phyloP scores from a whole-genome alignment of 2,113 vertebrate genomes.

The Pteronura brasiliensis region DNA sequence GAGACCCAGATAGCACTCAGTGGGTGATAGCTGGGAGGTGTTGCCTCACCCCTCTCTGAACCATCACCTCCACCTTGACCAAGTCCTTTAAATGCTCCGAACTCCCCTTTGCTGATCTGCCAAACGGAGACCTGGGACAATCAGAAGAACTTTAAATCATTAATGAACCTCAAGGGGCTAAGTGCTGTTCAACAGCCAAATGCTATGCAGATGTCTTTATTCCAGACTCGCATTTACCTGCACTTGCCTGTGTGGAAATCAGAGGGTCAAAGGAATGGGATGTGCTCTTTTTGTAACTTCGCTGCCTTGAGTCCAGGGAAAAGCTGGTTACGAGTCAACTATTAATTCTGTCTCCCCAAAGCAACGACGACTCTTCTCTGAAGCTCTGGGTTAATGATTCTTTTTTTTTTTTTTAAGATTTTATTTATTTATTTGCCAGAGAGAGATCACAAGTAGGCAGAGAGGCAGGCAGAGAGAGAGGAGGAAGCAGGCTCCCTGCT shows the following conservation, averaged over 20 bases:
- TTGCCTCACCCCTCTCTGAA: neutral
- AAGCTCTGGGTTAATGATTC: constrained; percentile 57
- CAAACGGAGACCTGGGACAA: neutral
- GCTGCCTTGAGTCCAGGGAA: neutral
- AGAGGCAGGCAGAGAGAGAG: too few species aligned
- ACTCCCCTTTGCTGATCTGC: neutral
- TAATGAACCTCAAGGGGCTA: neutral
- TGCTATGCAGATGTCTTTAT: neutral
- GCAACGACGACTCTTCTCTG: neutral
- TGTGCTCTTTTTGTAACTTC: constrained; percentile 1
- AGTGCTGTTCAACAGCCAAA: neutral
- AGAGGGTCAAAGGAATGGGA: constrained; percentile 7
- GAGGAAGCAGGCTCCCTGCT: too few species aligned
- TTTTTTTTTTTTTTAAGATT: too few species aligned
- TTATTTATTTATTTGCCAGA: too few species aligned
- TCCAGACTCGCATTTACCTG: neutral
- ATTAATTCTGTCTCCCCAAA: constrained; percentile 25
- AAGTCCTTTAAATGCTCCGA: neutral
- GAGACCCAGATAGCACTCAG: neutral
- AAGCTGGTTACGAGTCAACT: constrained; percentile 31
- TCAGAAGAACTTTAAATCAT: neutral
- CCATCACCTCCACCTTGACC: neutral
- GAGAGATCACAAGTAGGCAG: too few species aligned
- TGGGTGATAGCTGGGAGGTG: too few species aligned
- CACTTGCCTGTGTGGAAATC: constrained; percentile 15